These are phyloP conservation scores for Synanthedon andrenaeformis DNA, from an alignment of 2,888 invertebrate genomes.

Conservation along the genomic window DNA sequence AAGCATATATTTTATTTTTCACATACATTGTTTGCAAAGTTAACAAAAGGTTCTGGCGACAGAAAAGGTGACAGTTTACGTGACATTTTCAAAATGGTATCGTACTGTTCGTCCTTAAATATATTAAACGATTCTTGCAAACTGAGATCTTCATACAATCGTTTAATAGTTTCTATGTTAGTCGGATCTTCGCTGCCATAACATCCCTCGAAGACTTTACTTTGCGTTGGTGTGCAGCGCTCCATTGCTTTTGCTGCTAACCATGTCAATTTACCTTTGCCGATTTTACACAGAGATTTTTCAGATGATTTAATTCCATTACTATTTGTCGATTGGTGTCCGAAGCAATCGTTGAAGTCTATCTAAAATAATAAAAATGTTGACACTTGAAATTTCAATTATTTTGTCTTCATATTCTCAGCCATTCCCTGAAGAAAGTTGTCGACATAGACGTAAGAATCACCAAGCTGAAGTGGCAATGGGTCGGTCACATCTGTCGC, in stretches of 20 bases:
- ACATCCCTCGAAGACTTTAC: constrained; percentile 75
- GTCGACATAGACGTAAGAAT: too few species aligned
- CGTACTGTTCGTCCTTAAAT: constrained; percentile 80
- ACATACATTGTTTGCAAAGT: constrained; percentile 71
- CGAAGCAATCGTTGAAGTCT: constrained; percentile 86
- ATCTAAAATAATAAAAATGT: constrained; percentile 53
- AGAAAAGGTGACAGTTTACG: constrained; percentile 75
- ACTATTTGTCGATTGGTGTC: constrained; percentile 47
- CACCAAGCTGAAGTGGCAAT: too few species aligned
- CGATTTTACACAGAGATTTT: constrained; percentile 35
- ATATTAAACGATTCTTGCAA: constrained; percentile 76
- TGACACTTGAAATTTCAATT: too few species aligned
- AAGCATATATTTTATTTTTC: too few species aligned
- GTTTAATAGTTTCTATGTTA: constrained; percentile 59
- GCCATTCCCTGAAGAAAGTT: too few species aligned
- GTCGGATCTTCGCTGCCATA: constrained; percentile 77
- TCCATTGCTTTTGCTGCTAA: constrained; percentile 83
- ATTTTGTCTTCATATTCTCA: too few species aligned
- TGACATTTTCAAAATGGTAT: constrained; percentile 77
- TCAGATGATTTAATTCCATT: constrained; percentile 51
- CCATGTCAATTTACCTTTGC: constrained; percentile 94
- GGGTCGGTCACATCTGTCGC: too few species aligned
- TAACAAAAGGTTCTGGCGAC: constrained; percentile 72
- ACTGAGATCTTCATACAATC: constrained; percentile 71
- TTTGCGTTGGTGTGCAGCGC: constrained; percentile 74